phyloP scores from a whole-genome alignment of 2,797 vertebrate species.

The Poliocrania exsul region DNA sequence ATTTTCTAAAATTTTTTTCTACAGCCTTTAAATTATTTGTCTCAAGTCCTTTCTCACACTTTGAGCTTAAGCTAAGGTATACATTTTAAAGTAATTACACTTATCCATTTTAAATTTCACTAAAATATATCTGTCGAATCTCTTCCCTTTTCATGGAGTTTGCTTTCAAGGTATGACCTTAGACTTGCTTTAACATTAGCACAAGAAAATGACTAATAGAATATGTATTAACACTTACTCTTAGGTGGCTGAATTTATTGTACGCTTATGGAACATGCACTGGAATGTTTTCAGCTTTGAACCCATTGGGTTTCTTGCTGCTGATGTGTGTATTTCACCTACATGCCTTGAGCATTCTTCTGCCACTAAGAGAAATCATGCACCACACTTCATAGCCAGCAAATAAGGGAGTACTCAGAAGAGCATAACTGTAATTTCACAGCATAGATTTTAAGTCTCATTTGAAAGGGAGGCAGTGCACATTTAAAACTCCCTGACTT shows the following conservation, averaged over 20 bases:
- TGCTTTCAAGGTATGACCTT: not conserved
- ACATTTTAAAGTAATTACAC: not conserved
- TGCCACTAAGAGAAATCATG: not conserved
- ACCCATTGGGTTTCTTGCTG: not conserved
- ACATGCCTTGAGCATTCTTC: not conserved
- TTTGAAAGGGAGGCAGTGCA: not conserved
- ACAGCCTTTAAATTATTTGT: not conserved
- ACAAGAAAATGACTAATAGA: not conserved
- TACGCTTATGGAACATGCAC: accelerated
- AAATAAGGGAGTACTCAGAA: not conserved
- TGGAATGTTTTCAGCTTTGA: not conserved
- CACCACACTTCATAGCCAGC: not conserved
- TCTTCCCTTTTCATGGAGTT: not conserved
- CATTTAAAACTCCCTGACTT: not conserved
- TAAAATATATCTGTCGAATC: not conserved
- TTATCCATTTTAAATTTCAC: not conserved
- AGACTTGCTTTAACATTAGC: not conserved
- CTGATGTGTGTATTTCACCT: not conserved
- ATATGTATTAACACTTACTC: not conserved
- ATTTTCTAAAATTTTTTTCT: not conserved
- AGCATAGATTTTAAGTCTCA: not conserved
- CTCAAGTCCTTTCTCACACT: not conserved
- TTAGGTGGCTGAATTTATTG: not conserved
- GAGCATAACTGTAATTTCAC: not conserved
- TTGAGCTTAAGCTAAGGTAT: not conserved